Evolutionary conservation across 2,797 vertebrate genomes (phyloP), one percentile per base, ranked within the genome.

Genomic region (Rhynchonycteris naso): DNA sequence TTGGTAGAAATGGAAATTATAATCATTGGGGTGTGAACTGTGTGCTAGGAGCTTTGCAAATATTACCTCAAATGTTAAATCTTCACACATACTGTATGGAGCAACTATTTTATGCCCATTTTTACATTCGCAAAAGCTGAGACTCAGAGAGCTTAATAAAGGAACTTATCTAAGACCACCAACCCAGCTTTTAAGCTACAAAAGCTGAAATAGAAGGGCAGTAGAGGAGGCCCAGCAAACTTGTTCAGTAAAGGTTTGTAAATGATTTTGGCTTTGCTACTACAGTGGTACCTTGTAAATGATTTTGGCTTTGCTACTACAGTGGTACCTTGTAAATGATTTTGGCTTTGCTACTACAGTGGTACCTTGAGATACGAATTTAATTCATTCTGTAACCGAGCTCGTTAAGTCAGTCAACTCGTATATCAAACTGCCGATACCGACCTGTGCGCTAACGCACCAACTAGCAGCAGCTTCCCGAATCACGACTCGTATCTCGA

Each of bases 1-100:
- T 50, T 19, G 59, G 54, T 54, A 79, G 50, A 91, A 90, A 86
- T 33, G 54, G 74, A 90, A 87, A 78, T 81, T 84, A 65, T 18
- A 75, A 74, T 95, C 68, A 38, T 2, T 4, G 4, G 43, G 87
- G 87, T 24, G 22, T 47, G 28, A 95, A 71, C 75, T 58, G 3
- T 30, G 14, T 56, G 21, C 47, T 35, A 43, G 30, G 52, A 84
- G 35, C 52, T 95, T 84, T 92, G 16, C 61, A 82, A 65, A 43
- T 88, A 87, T n/a, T 33, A 38, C 14, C 47, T 91, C 38, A 15
- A 58, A 54, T 54, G 78, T 13, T 75, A 86, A 63, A 22, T 72
- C 94, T 88, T 80, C 88, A 68, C 88, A 78, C 52, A 74, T 43
- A 15, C 30, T 47, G 2, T 1, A 38, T 63, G 63, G 6, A 81